Base-by-base conservation (phyloP, 1,140 invertebrate species). In the Apis dorsata region DNA sequence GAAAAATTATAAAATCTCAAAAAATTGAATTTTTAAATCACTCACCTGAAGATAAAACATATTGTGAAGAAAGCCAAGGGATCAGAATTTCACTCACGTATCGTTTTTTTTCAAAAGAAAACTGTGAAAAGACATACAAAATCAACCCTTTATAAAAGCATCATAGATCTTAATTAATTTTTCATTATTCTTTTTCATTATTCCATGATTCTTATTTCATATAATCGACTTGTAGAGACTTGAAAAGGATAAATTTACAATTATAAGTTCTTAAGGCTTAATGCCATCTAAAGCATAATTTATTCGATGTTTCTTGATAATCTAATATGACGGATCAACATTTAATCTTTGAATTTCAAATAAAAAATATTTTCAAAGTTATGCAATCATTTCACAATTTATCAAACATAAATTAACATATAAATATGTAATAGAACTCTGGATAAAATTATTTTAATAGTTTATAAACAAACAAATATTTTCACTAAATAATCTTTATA, bases 21-120 rank as follows among this genome's bases (percentile, higher is more conserved):
- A 55, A 55, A 55, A 57, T 57, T 53, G 51, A 53, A 55, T 55
- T 55, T 62, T 7, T n/a, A 7, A 62, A 24, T 63, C 12, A 84
- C 85, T 44, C 65, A 87, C 86, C 82, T 87, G 86, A n/a, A 87
- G 59, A 13, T 87, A 87, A 84, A 87, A 87, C 86, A 87, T 87
- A 44, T 80, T 81, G 13, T n/a, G 62, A 63, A 24, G 51, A 51
- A 21, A 59, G 51, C 51, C 51, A 28, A n/a, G 57, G 34, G 55
- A 44, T 51, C 60, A 71, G 60, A 19, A 60, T 53, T 86, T 62
- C 55, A 87, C 55, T 87, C 76, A 49, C 85, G 80, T 62, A 76
- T 66, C 81, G 62, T 49, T 51, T 49, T 60, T 62, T 66, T 78
- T 53, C 24, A 34, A 21, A 34, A 34, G 76, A 51, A 10, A 75